phyloP scores from a whole-genome alignment of 2,888 invertebrate genomes.

The Leptinotarsa peninsularis region DNA sequence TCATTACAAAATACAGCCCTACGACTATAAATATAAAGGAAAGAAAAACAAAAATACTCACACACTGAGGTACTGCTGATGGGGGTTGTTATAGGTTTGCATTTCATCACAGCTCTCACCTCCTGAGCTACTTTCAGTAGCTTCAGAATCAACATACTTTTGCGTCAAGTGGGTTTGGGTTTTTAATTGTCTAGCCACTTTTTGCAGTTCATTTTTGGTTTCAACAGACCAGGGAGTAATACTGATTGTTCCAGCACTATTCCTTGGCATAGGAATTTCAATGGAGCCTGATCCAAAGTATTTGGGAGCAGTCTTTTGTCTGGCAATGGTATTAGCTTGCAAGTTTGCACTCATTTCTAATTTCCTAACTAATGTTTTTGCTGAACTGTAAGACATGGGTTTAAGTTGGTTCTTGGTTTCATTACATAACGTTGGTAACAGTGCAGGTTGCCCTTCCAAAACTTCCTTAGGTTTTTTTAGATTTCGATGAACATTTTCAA shows the following conservation, averaged over 20 bases:
- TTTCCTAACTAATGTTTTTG: constrained; percentile 71
- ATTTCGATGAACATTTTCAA: constrained; percentile 78
- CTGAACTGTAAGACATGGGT: constrained; percentile 68
- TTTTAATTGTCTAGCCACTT: constrained; percentile 79
- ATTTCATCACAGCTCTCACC: constrained; percentile 95
- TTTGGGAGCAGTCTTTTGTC: constrained; percentile 61
- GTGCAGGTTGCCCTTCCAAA: constrained; percentile 26
- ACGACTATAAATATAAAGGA: background rate
- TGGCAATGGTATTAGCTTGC: constrained; percentile 62
- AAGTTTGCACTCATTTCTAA: constrained; percentile 67
- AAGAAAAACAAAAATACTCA: constrained; percentile 69
- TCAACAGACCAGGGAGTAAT: constrained; percentile 66
- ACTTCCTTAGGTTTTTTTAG: constrained; percentile 57
- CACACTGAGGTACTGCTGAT: constrained; percentile 83
- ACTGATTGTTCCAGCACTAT: constrained; percentile 57
- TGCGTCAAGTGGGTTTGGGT: constrained; percentile 81
- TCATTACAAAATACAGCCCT: background rate
- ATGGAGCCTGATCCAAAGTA: constrained; percentile 71
- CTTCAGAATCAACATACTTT: constrained; percentile 88
- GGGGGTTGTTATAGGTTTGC: constrained; percentile 81
- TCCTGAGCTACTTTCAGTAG: constrained; percentile 93
- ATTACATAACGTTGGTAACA: constrained; percentile 30
- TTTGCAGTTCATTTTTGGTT: constrained; percentile 73
- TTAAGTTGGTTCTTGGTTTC: constrained; percentile 54
- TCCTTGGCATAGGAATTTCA: constrained; percentile 55